Percentiles rank a stretch among this genome's conserved stretches.
phyloP scores from a whole-genome alignment of 2,797 vertebrate species.

The Calcarius lapponicus region DNA sequence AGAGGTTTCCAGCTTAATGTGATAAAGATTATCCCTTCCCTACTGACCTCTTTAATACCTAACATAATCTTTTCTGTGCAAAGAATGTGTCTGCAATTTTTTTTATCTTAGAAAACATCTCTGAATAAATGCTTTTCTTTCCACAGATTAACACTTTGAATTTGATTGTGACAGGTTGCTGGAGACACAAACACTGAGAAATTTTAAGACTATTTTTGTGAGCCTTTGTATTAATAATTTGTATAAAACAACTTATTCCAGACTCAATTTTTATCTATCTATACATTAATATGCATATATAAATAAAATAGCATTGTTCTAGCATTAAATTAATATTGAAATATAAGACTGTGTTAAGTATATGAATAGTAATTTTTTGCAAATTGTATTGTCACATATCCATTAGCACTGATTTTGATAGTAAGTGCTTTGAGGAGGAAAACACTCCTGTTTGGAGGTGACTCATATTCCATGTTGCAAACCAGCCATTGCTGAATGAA shows the following conservation, averaged over 20 bases:
- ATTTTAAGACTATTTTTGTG: background rate
- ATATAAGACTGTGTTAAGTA: background rate
- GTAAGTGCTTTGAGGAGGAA: background rate
- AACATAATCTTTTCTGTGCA: background rate
- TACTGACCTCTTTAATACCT: conserved; percentile 24
- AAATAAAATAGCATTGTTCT: background rate
- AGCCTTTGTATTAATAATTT: background rate
- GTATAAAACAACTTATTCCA: background rate
- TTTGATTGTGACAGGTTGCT: background rate
- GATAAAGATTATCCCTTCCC: conserved; percentile 17
- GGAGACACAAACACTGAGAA: background rate
- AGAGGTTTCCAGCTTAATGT: conserved; percentile 15
- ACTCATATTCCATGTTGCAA: background rate
- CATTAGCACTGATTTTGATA: background rate
- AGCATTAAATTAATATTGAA: background rate
- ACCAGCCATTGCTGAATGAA: background rate
- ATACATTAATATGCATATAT: background rate
- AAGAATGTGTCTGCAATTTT: background rate
- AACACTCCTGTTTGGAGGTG: background rate
- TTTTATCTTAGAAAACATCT: background rate
- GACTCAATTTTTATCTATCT: background rate
- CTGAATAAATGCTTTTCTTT: background rate
- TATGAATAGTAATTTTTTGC: background rate
- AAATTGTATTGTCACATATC: background rate
- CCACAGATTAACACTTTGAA: background rate